Base-by-base conservation (phyloP, 2,113 vertebrate species). In the Mustela lutreola region DNA sequence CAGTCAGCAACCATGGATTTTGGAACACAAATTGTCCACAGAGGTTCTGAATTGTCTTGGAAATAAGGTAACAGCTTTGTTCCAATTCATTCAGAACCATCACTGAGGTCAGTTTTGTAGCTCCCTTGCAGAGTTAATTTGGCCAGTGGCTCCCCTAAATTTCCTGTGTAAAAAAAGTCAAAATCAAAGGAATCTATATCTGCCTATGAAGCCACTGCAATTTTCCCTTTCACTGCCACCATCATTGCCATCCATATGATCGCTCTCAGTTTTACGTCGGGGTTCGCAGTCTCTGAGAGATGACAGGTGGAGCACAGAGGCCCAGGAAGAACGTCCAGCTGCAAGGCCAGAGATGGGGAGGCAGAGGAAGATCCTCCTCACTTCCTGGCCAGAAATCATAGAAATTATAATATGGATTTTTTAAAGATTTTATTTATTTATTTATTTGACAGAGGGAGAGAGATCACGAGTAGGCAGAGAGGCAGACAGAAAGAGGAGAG, bases 1-100 rank as follows among this genome's bases (percentile, higher is more conserved):
- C 71, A 92, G 83, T 81, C 90, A 96, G 50, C 63, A 96, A 24
- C 50, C 45, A 63, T 67, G 78, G 94, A 65, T 95, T 96, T 98
- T 81, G 88, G 70, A 91, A 50, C 24, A 81, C 79, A 97, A 88
- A 95, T 94, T n/a, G 7, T 63, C 88, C 53, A 48, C 75, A 60
- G 75, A 94, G 36, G 22, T 58, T 76, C 56, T n/a, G 9, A 90
- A 71, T 67, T 76, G 33, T 94, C 91, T 76, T 97, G 58, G 45
- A 97, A 97, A 90, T 95, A 87, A 95, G 87, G 71, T 42, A 84
- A 87, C 42, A 76, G 53, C 70, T 88, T 50, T 86, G n/a, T 62
- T 84, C 56, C 50, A 80, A 39, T 70, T 70, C 62, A 88, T 84
- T 96, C 53, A 42, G 50, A 90, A 88, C 26, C 10, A 21, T 24